These are phyloP conservation scores for Terrapene triunguis DNA, from an alignment of 2,113 vertebrate species.

Conservation along the genomic window DNA sequence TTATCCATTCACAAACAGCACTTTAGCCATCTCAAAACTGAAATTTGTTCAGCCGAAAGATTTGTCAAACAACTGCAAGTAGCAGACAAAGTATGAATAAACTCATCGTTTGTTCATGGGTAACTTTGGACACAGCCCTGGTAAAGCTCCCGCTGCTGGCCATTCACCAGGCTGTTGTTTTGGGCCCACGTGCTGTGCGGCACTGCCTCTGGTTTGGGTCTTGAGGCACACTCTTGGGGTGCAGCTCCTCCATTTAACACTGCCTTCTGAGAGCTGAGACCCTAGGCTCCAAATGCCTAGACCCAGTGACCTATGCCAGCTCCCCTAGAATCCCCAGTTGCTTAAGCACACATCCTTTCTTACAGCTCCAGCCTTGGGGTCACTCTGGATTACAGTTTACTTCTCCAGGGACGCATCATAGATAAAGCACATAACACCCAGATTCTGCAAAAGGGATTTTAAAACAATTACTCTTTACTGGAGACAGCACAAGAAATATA, in stretches of 20 bases:
- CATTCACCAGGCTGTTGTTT: background rate
- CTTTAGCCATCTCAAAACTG: fast-evolving
- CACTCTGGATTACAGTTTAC: background rate
- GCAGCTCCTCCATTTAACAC: background rate
- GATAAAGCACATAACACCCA: no score
- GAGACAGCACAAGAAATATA: no score
- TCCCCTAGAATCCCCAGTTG: background rate
- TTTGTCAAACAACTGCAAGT: background rate
- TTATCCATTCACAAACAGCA: background rate
- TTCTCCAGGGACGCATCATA: no score
- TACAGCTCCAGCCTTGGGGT: background rate
- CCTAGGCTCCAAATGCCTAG: background rate
- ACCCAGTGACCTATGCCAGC: background rate
- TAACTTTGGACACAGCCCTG: background rate
- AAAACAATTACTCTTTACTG: no score
- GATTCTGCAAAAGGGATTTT: no score
- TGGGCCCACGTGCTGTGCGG: background rate
- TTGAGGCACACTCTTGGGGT: background rate
- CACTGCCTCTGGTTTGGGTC: background rate
- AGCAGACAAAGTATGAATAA: background rate
- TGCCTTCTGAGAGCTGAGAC: background rate
- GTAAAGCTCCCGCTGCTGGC: background rate
- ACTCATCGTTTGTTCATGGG: background rate
- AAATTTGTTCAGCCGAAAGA: background rate
- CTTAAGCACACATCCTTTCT: background rate